Evolutionary conservation across 2,797 vertebrate species (phyloP).

Genomic region (Rachycentron canadum): DNA sequence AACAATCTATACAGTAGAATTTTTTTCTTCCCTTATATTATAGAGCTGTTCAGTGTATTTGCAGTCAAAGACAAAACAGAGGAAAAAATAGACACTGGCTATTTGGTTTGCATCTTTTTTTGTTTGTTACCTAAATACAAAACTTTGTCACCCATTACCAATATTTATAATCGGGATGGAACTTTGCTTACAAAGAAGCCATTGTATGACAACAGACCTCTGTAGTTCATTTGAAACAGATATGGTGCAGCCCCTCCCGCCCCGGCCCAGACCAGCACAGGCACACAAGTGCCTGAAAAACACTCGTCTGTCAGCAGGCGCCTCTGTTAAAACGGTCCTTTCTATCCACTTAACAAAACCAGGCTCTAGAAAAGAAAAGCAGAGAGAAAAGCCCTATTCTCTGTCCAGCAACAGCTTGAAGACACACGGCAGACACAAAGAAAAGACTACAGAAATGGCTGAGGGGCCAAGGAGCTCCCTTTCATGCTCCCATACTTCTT

Average conservation of each 20-base stretch:
- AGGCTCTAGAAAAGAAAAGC: constrained; percentile 77
- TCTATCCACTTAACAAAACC: constrained; percentile 79
- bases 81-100: constrained; percentile 85
- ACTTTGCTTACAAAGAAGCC: constrained; percentile 81
- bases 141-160: constrained; percentile 80
- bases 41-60: constrained; percentile 99
- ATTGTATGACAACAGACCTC: constrained; percentile 84
- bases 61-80: constrained; percentile 88
- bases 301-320: constrained; percentile 81
- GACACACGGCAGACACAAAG: constrained; percentile 78
- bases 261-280: constrained; percentile 60
- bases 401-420: constrained; percentile 80
- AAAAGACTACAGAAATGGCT: constrained; percentile 73
- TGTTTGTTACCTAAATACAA: constrained; percentile 83
- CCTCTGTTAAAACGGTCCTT: constrained; percentile 77
- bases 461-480: constrained; percentile 66
- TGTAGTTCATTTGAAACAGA: constrained; percentile 83
- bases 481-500: constrained; percentile 71
- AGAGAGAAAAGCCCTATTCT: constrained; percentile 82
- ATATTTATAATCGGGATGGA: constrained; percentile 80
- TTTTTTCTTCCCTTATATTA: constrained; percentile 88
- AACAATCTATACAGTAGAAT: constrained; percentile 99
- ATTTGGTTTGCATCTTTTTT: constrained; percentile 85
- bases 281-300: constrained; percentile 79
- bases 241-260: constrained; percentile 69